phyloP scores from a whole-genome alignment of 2,888 invertebrate species.

The Callyntrura sp. region DNA sequence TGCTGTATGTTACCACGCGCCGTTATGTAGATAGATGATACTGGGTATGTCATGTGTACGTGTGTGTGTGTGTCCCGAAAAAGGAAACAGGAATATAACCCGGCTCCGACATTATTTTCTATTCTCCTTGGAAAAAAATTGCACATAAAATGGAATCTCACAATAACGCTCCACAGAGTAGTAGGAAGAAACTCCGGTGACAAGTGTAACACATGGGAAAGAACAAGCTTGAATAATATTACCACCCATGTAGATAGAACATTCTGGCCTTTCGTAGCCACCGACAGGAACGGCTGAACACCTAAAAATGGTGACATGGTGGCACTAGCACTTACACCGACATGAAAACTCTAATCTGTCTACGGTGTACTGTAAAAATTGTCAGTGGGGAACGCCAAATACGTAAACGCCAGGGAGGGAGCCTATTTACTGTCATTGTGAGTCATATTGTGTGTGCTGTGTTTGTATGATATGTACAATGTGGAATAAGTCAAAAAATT shows the following conservation, averaged over 20 bases:
- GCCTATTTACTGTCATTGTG: too few species aligned
- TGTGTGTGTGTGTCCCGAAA: background rate
- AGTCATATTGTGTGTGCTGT: too few species aligned
- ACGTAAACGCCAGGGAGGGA: too few species aligned
- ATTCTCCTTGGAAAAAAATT: constrained; percentile 31
- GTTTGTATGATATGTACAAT: too few species aligned
- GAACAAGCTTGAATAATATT: background rate
- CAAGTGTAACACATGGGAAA: constrained; percentile 13
- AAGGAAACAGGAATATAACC: background rate
- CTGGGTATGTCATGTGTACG: background rate
- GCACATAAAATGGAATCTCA: constrained; percentile 44
- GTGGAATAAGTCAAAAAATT: too few species aligned
- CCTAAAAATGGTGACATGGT: background rate
- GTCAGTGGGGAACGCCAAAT: too few species aligned
- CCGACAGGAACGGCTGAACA: constrained; percentile 13
- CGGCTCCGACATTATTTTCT: constrained; percentile 6
- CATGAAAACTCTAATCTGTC: background rate
- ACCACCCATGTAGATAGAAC: constrained; percentile 5
- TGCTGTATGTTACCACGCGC: too few species aligned
- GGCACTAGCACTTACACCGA: background rate
- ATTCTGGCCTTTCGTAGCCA: background rate
- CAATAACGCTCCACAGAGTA: background rate
- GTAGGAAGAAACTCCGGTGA: constrained; percentile 7
- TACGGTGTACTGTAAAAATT: background rate
- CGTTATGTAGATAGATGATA: too few species aligned